phyloP scores from a whole-genome alignment of 2,888 invertebrate genomes.

The Koerneria pararmatus region DNA sequence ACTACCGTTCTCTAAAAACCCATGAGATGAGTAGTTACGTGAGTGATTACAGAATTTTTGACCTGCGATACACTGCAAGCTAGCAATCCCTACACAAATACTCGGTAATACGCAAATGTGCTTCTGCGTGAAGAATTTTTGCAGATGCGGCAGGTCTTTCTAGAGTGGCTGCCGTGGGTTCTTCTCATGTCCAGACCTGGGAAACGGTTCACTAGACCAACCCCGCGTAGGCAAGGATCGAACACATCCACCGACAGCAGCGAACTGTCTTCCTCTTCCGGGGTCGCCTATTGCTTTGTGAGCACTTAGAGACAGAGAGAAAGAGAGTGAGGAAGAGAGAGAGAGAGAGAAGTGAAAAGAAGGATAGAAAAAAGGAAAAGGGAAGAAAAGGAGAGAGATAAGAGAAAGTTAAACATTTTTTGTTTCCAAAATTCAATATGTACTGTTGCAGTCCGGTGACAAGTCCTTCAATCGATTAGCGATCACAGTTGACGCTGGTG shows the following conservation, averaged over 20 bases:
- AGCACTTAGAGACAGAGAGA: background rate
- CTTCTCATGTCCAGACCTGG: slow-evolving; percentile 93
- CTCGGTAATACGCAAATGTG: no score
- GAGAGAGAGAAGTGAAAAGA: background rate
- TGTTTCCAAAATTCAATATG: background rate
- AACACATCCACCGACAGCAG: slow-evolving; percentile 24
- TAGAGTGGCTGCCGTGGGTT: slow-evolving; percentile 94
- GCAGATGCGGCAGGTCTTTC: slow-evolving; percentile 87
- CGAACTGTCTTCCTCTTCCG: no score
- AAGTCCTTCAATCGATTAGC: no score
- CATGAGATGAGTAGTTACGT: slow-evolving; percentile 57
- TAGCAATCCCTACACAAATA: no score
- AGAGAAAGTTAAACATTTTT: no score
- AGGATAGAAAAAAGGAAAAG: no score
- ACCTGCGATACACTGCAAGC: no score
- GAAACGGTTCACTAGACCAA: slow-evolving; percentile 71
- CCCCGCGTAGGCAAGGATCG: slow-evolving; percentile 4
- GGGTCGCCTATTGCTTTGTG: background rate
- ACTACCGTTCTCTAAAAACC: slow-evolving; percentile 51
- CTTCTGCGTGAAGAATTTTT: no score
- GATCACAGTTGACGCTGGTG: no score
- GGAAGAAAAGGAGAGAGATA: no score
- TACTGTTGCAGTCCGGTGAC: no score
- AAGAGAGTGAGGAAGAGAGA: background rate
- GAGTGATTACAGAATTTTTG: slow-evolving; percentile 4